These are phyloP conservation scores for Auanema freiburgensis DNA, from an alignment of 2,888 invertebrate species.

Conservation along the genomic window DNA sequence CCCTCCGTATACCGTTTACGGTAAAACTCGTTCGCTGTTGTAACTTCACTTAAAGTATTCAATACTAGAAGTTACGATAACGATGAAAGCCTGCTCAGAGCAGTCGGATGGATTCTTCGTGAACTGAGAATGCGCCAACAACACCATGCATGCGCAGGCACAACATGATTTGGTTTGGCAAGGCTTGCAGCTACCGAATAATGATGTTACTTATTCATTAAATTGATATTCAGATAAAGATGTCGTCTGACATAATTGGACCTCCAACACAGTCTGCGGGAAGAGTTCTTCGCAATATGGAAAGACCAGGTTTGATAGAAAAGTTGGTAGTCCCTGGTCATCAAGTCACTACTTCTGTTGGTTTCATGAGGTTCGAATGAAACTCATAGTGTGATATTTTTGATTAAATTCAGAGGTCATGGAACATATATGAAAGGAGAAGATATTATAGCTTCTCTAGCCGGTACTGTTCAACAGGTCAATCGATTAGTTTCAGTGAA, in stretches of 20 bases:
- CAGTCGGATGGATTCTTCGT: no score
- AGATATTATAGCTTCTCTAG: conserved; percentile 83
- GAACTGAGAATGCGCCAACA: no score
- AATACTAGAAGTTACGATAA: no score
- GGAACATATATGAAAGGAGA: conserved; percentile 82
- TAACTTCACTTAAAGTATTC: no score
- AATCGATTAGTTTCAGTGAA: conserved; percentile 90
- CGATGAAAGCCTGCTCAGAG: no score
- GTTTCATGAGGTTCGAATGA: conserved; percentile 17
- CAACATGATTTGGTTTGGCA: no score
- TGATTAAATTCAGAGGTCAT: conserved; percentile 81
- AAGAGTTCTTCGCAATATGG: conserved; percentile 13
- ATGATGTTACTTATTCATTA: no score
- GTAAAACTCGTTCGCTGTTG: no score
- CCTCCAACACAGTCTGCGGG: conserved; percentile 17
- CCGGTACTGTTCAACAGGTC: conserved; percentile 88
- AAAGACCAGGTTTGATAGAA: conserved; percentile 12
- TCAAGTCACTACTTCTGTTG: conserved; percentile 25
- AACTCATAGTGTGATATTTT: conserved; percentile 2
- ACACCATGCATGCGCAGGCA: no score
- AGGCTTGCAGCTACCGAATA: no score
- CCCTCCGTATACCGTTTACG: no score
- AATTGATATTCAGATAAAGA: background rate
- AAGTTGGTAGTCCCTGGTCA: conserved; percentile 42
- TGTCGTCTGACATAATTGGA: conserved; percentile 10